Evolutionary conservation across 2,888 invertebrate species (phyloP), one percentile per base, ranked within the genome.

Genomic region (Geotrupes spiniger): DNA sequence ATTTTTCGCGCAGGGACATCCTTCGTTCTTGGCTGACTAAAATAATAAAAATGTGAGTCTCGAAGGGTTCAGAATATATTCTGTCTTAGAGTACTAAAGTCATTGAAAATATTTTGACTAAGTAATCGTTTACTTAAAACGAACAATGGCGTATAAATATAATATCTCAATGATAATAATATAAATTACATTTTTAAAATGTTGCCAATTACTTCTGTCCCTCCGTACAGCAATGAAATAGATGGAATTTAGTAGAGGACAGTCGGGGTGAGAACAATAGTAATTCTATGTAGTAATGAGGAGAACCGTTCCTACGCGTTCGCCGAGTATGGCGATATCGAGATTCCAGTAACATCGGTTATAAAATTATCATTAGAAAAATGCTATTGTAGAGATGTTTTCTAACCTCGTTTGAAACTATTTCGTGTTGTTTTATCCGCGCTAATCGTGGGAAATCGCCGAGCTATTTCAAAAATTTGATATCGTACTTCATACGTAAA

Each of bases 331-430:
- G 62, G 62, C 44, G 42, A 61, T 47, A 44, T 55, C 58, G 46
- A 42, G 53, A 53, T 53, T 53, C 53, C 49, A 37, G 33, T 27
- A 56, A 51, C 54, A 52, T 53, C 52, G 59, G 53, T 55, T 60
- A 59, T 57, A 59, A 62, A 63, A 63, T 59, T 57, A 60, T 59
- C 60, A 56, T 61, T 58, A 56, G 60, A 60, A 62, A 62, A 61
- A 59, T 57, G 52, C 52, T 53, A 60, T 57, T 57, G 53, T 53
- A 51, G 54, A 48, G 50, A 55, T 54, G 58, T 61, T 59, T 55
- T 49, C 52, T 52, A 47, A 47, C 46, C 54, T 52, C 52, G 51
- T 54, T 56, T 40, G 45, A 45, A 44, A 45, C 39, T 39, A 33
- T 36, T 16, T 8, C 33, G 17, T 11, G 14, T 21, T 21, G 21